Evolutionary conservation across 2,113 vertebrate genomes (phyloP).

Genomic region (Eidolon helvum): DNA sequence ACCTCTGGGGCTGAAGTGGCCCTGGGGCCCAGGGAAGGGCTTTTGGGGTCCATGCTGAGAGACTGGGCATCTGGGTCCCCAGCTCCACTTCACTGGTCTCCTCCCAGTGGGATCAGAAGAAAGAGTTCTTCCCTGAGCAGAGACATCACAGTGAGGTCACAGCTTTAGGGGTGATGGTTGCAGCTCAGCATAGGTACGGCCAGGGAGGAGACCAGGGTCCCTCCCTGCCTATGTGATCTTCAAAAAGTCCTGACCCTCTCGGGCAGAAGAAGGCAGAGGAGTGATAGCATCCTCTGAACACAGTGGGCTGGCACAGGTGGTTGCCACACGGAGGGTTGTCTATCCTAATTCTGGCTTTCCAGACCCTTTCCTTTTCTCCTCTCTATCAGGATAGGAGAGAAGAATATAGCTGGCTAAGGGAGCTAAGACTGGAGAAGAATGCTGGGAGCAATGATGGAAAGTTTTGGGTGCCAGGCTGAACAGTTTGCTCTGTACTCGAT

Average conservation of each 20-base stretch:
- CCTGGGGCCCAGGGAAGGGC: neutral
- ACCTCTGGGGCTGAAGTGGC: no score
- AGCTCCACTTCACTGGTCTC: neutral
- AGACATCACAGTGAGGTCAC: neutral
- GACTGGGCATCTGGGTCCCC: neutral
- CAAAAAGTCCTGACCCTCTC: neutral
- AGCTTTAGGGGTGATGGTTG: neutral
- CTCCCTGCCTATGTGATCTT: neutral
- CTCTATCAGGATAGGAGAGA: neutral
- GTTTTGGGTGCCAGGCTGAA: neutral
- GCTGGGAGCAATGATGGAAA: neutral
- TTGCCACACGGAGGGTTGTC: neutral
- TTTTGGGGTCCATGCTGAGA: neutral
- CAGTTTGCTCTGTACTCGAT: rapidly evolving
- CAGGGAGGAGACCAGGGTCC: neutral
- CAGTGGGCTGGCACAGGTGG: neutral
- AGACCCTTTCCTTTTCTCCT: neutral
- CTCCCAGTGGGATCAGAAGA: neutral
- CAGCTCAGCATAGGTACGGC: neutral
- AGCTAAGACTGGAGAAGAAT: neutral
- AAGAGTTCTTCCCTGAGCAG: neutral
- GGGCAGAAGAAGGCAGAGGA: neutral
- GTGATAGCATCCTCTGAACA: neutral
- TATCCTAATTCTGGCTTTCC: neutral
- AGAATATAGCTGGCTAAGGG: neutral